These are phyloP conservation scores for Oryzaephilus surinamensis DNA, from an alignment of 1,140 invertebrate species.

Conservation along the genomic window DNA sequence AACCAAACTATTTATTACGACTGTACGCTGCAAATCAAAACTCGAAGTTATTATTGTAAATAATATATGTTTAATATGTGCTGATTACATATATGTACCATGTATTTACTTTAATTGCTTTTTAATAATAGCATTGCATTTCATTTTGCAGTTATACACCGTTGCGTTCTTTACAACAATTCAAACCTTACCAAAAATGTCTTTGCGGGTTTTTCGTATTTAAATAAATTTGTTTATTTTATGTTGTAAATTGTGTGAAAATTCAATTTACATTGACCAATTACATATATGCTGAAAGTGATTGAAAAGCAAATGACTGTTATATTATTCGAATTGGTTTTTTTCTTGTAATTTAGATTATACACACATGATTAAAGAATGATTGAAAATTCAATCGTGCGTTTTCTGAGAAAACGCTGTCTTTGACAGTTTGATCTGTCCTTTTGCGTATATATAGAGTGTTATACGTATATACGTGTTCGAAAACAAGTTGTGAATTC, in stretches of 20 bases:
- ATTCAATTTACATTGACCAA: no score
- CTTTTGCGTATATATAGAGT: no score
- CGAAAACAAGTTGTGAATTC: no score
- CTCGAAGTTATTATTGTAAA: not conserved
- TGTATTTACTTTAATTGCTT: not conserved
- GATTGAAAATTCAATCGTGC: constrained; percentile 11
- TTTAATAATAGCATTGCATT: not conserved
- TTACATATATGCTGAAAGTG: no score
- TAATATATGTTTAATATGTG: not conserved
- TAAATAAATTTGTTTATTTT: no score
- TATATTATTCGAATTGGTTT: no score
- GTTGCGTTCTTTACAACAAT: not conserved
- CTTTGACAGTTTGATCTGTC: constrained; percentile 10
- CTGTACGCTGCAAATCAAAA: not conserved
- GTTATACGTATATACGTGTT: no score
- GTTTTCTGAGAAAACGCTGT: constrained; percentile 8
- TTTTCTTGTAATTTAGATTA: constrained; percentile 10
- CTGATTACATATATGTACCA: not conserved
- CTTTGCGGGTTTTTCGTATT: no score
- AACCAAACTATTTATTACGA: constrained; percentile 9
- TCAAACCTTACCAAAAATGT: not conserved
- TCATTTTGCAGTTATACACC: not conserved
- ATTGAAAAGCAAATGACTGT: no score
- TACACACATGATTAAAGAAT: constrained; percentile 9
- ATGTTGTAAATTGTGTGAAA: no score